Conservation (phyloP, 2,797 vertebrate genomes). For the Muscicapa striata region DNA sequence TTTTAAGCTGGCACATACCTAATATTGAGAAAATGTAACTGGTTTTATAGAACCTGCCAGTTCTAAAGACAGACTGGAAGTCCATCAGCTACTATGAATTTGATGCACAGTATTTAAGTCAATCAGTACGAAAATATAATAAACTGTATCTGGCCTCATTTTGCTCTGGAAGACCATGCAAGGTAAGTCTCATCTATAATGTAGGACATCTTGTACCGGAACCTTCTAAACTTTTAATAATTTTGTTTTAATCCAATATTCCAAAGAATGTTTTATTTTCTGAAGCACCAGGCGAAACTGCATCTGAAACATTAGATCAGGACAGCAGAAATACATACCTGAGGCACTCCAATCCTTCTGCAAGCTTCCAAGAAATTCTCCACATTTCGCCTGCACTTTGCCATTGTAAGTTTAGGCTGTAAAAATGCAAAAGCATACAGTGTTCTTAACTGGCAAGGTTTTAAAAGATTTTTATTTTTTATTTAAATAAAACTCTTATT, state of each 20-base stretch:
- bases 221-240: background rate
- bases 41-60: background rate
- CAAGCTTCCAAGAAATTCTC: slow-evolving; percentile 99
- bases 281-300: background rate
- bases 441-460: background rate
- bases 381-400: slow-evolving; percentile 95
- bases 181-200: background rate
- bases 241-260: background rate
- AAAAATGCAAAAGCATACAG: background rate
- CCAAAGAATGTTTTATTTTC: background rate
- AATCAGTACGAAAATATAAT: background rate
- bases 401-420: slow-evolving; percentile 98
- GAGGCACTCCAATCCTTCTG: slow-evolving; percentile 94
- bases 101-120: background rate
- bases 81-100: background rate
- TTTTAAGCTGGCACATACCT: background rate
- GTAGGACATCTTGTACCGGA: background rate
- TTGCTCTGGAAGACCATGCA: background rate
- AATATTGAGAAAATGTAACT: background rate
- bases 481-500: slow-evolving; percentile 2
- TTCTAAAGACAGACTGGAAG: background rate
- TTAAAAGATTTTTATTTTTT: background rate
- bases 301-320: background rate
- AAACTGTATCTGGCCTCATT: background rate
- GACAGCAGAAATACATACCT: slow-evolving; percentile 78